phyloP scores from a whole-genome alignment of 2,888 invertebrate species.

The Drosophila mulleri region DNA sequence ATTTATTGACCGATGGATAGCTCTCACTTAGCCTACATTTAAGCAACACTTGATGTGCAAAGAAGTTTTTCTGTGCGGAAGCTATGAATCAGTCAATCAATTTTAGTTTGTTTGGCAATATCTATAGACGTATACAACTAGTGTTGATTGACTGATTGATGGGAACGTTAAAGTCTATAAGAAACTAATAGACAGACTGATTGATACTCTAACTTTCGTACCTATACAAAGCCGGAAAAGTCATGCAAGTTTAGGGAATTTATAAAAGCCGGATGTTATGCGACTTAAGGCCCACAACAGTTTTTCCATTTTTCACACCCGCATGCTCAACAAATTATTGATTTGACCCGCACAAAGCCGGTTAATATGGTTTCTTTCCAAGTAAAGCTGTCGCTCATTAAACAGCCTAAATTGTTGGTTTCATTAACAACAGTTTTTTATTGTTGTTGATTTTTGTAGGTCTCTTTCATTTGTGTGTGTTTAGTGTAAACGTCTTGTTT shows the following conservation, averaged over 20 bases:
- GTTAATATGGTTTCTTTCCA: not conserved
- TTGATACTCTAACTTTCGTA: too few species aligned
- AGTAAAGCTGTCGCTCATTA: not conserved
- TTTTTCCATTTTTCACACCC: not conserved
- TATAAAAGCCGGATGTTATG: not conserved
- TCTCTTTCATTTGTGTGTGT: not conserved
- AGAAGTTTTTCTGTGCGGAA: too few species aligned
- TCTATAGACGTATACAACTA: too few species aligned
- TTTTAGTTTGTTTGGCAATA: too few species aligned
- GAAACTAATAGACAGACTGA: too few species aligned
- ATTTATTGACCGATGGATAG: not conserved
- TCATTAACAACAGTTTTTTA: conserved; percentile 40
- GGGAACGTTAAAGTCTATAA: too few species aligned
- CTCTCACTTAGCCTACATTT: not conserved
- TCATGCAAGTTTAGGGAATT: not conserved
- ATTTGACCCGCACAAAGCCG: conserved; percentile 3
- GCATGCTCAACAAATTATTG: not conserved
- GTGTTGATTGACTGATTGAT: too few species aligned
- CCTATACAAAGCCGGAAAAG: not conserved
- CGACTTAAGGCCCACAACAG: not conserved
- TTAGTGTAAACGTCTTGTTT: conserved; percentile 50
- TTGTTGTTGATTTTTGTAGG: conserved; percentile 6
- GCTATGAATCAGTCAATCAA: too few species aligned
- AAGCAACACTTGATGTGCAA: too few species aligned
- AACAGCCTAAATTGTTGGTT: conserved; percentile 22